phyloP scores from a whole-genome alignment of 64 coral and sea anemone species.

The Dendronephthya gigantea region DNA sequence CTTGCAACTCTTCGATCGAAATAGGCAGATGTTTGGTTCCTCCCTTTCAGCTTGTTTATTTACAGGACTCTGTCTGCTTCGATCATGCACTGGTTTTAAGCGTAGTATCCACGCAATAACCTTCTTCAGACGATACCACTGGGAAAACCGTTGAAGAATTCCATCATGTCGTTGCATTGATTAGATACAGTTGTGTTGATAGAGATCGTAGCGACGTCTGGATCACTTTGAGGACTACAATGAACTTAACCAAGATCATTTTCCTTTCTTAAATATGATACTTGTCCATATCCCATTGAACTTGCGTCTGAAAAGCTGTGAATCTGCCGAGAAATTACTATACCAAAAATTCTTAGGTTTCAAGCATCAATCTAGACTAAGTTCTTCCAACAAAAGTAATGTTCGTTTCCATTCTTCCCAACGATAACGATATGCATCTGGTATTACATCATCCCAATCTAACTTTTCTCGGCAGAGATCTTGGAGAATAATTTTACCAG shows the following conservation, averaged over 20 bases:
- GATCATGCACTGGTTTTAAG: neutral
- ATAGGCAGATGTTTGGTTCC: neutral
- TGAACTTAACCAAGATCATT: too few relatives aligned
- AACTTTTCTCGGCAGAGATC: constrained; percentile 30
- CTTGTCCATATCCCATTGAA: too few relatives aligned
- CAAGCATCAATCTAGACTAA: constrained; percentile 23
- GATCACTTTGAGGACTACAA: too few relatives aligned
- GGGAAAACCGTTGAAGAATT: neutral
- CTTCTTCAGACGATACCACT: constrained; percentile 3
- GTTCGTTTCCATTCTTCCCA: constrained; percentile 37
- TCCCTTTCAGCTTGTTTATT: neutral
- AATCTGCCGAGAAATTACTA: too few relatives aligned
- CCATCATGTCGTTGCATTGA: neutral
- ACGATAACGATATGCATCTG: constrained; percentile 1
- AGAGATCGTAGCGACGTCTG: neutral
- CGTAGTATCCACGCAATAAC: neutral
- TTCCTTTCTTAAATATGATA: too few relatives aligned
- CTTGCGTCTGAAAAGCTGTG: too few relatives aligned
- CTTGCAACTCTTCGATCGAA: neutral
- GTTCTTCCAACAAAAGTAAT: constrained; percentile 14
- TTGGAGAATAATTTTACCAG: constrained; percentile 40
- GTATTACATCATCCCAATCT: constrained; percentile 37
- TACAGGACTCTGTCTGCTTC: neutral
- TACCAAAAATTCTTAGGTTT: too few relatives aligned
- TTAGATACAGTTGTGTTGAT: neutral